Evolutionary conservation across 2,888 invertebrate genomes (phyloP).

Genomic region (Yponomeuta malinellus): DNA sequence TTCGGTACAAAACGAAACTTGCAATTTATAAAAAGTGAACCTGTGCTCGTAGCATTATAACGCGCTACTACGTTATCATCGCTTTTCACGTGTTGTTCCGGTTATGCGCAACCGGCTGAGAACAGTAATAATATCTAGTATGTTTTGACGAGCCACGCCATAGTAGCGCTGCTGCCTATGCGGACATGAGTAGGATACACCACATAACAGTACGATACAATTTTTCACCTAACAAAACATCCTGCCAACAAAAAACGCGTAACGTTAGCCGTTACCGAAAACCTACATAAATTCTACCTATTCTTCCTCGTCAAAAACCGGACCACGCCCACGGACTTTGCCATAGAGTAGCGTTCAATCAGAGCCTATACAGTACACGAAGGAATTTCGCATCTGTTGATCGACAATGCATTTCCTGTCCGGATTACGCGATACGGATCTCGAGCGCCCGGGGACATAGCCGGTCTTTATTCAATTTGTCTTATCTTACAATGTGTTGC

Average conservation of each 20-base stretch:
- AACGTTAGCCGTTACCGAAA: constrained; percentile 6
- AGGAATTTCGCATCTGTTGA: constrained; percentile 72
- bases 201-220: neutral
- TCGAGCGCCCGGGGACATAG: constrained; percentile 49
- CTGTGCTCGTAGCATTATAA: too few relatives aligned
- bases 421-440: constrained; percentile 67
- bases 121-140: neutral
- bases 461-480: constrained; percentile 46
- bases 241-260: constrained; percentile 3
- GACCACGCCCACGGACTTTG: constrained; percentile 62
- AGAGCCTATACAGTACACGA: constrained; percentile 25
- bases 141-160: neutral
- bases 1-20: too few relatives aligned
- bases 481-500: constrained; percentile 42
- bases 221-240: constrained; percentile 8
- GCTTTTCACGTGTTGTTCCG: too few relatives aligned
- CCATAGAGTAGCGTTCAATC: constrained; percentile 39
- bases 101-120: too few relatives aligned
- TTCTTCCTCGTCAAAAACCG: constrained; percentile 18
- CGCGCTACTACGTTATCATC: too few relatives aligned
- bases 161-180: too few relatives aligned
- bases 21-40: too few relatives aligned
- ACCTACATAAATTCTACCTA: constrained; percentile 4
- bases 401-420: constrained; percentile 69
- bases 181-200: neutral